These are phyloP conservation scores for Glossophaga mutica DNA, from an alignment of 2,797 vertebrate genomes.

Conservation along the genomic window DNA sequence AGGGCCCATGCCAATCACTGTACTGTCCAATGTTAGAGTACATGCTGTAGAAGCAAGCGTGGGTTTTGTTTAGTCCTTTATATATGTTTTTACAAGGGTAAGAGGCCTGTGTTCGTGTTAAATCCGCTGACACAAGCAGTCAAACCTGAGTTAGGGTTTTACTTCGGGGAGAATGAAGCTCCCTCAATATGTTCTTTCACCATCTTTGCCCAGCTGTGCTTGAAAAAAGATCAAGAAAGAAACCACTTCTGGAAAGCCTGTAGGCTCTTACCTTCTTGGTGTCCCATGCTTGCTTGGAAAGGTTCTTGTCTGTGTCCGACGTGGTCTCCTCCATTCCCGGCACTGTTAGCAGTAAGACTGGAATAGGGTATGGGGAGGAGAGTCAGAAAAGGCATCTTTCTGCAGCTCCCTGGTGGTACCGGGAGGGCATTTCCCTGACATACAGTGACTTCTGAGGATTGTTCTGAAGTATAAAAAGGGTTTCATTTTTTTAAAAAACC, in stretches of 20 bases:
- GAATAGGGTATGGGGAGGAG: background rate
- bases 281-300: conserved; percentile 92
- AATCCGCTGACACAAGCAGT: too few relatives aligned
- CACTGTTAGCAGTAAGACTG: conserved; percentile 93
- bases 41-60: background rate
- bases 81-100: background rate
- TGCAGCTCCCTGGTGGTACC: background rate
- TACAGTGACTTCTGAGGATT: background rate
- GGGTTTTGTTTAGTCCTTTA: background rate
- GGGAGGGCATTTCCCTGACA: background rate
- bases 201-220: background rate
- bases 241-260: rapidly evolving
- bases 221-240: background rate
- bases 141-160: too few relatives aligned
- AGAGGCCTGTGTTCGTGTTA: background rate
- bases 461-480: background rate
- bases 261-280: conserved; percentile 88
- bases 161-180: background rate
- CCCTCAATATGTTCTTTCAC: background rate
- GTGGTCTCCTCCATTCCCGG: conserved; percentile 93
- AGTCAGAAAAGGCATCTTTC: background rate
- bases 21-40: background rate
- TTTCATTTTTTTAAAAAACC: background rate
- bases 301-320: conserved; percentile 88
- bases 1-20: background rate